Evolutionary conservation across 1,140 invertebrate species (phyloP).

Genomic region (Pseudachorutes palmiensis): DNA sequence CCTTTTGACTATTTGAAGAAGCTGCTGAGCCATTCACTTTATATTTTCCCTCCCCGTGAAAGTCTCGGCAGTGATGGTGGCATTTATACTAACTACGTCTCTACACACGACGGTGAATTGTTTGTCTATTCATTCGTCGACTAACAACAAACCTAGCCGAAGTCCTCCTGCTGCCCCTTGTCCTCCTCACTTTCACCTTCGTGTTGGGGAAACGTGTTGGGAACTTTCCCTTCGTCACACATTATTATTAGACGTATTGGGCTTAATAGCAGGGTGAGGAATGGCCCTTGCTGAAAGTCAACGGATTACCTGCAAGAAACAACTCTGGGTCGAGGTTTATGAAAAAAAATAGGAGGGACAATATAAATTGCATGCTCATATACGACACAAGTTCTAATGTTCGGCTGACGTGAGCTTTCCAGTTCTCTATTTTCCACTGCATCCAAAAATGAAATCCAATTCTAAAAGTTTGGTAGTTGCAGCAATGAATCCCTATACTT

Average conservation of each 20-base stretch:
- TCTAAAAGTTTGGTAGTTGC: background rate
- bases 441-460: background rate
- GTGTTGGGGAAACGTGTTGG: background rate
- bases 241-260: background rate
- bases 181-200: background rate
- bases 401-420: constrained; percentile 25
- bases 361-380: constrained; percentile 31
- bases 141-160: background rate
- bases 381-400: constrained; percentile 24
- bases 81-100: background rate
- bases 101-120: background rate
- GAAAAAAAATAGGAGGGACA: background rate
- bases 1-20: constrained; percentile 4
- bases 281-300: background rate
- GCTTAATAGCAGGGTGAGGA: constrained; percentile 4
- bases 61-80: background rate
- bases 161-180: background rate
- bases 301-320: too few species aligned
- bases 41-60: background rate
- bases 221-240: constrained; percentile 1
- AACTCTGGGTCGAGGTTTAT: background rate
- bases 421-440: background rate
- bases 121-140: background rate
- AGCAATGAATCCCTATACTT: too few species aligned
- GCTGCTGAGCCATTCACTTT: constrained; percentile 10